A percentile compares a stretch with the other conserved stretches of the same genome.
Evolutionary conservation across 2,888 invertebrate species (phyloP).

Genomic region (Drosophila neoperkinsi): DNA sequence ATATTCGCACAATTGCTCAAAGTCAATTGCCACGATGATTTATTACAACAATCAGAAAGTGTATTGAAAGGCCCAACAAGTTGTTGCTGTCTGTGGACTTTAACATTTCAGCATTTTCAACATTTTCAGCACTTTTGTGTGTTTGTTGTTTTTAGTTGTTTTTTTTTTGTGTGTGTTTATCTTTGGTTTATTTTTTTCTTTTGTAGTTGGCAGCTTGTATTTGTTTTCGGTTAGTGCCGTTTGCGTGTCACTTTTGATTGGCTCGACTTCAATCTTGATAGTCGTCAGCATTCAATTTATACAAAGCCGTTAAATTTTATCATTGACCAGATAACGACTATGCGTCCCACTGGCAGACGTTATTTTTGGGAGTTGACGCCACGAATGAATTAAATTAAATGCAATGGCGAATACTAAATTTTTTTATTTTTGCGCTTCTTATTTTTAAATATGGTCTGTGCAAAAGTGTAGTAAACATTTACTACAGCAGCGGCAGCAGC

Average conservation of each 20-base stretch:
- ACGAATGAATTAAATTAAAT: constrained; percentile 55
- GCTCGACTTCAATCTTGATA: constrained; percentile 35
- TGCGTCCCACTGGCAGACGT: constrained; percentile 4
- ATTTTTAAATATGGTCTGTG: not conserved
- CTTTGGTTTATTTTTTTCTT: not conserved
- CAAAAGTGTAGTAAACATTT: constrained; percentile 10
- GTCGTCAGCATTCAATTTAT: constrained; percentile 29
- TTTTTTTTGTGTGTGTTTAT: not conserved
- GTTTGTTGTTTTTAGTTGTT: not conserved
- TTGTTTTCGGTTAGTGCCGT: constrained; percentile 34
- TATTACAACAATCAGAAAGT: constrained; percentile 44
- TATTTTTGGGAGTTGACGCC: constrained; percentile 11
- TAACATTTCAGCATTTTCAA: constrained; percentile 3
- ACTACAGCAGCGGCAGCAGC: not conserved
- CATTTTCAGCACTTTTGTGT: constrained; percentile 9
- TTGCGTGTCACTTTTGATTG: constrained; percentile 46
- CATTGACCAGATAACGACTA: constrained; percentile 31
- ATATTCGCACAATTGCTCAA: constrained; percentile 60
- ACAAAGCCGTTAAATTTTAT: constrained; percentile 26
- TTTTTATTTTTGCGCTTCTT: constrained; percentile 6
- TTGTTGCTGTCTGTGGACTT: constrained; percentile 16
- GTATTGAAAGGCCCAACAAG: constrained; percentile 19
- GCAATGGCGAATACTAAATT: constrained; percentile 26
- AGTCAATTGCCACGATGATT: constrained; percentile 59
- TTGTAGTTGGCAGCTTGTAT: constrained; percentile 19